Evolutionary conservation across 2,888 invertebrate species (phyloP).

Genomic region (Watsonalla cultraria): DNA sequence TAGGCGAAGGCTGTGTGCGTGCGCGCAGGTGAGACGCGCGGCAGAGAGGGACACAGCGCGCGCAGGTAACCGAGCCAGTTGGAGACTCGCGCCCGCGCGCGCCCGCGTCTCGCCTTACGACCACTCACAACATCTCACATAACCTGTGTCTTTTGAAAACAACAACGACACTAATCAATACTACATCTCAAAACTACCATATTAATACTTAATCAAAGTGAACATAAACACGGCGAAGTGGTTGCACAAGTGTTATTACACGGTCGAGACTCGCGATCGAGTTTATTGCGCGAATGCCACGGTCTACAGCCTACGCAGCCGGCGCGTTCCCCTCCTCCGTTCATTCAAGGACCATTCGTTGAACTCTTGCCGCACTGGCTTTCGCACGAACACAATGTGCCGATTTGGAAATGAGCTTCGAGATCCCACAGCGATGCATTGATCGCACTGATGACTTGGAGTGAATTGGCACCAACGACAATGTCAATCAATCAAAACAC

Average conservation of each 20-base stretch:
- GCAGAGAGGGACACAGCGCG: constrained; percentile 51
- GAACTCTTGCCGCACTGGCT: constrained; percentile 61
- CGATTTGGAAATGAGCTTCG: constrained; percentile 53
- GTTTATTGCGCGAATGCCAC: constrained; percentile 73
- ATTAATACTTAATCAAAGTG: neutral
- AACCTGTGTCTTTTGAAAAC: constrained; percentile 42
- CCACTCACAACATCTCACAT: constrained; percentile 23
- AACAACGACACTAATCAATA: constrained; percentile 32
- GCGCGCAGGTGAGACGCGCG: constrained; percentile 43
- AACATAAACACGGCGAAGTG: neutral
- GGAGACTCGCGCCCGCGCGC: constrained; percentile 59
- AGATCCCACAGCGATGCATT: constrained; percentile 38
- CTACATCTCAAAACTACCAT: constrained; percentile 16
- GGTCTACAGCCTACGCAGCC: constrained; percentile 72
- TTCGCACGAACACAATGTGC: constrained; percentile 47
- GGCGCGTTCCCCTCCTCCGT: constrained; percentile 68
- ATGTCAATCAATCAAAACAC: constrained; percentile 76
- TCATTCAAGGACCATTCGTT: constrained; percentile 76
- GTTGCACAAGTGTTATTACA: neutral
- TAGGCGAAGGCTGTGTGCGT: constrained; percentile 22
- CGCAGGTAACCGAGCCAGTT: constrained; percentile 57
- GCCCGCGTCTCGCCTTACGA: constrained; percentile 46
- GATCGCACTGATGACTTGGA: constrained; percentile 51
- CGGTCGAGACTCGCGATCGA: constrained; percentile 23
- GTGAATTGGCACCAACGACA: constrained; percentile 49